These are phyloP conservation scores for Ametastegia equiseti DNA, from an alignment of 2,888 invertebrate genomes.

Conservation along the genomic window DNA sequence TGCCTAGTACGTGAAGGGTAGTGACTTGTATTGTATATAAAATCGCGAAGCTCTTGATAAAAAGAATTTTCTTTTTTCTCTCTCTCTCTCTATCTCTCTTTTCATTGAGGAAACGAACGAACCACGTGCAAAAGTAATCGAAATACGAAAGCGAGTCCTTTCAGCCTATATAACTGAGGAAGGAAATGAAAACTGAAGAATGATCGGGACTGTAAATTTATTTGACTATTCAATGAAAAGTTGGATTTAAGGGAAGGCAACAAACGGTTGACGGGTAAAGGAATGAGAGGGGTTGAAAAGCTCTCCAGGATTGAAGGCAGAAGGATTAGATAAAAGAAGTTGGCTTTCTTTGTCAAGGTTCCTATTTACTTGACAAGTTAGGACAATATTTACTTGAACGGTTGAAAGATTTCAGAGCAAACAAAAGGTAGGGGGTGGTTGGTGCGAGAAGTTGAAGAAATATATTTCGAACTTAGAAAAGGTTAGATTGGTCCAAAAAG, in stretches of 20 bases:
- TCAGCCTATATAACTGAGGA: too few relatives aligned
- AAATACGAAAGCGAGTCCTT: too few relatives aligned
- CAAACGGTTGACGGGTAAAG: background rate
- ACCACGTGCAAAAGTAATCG: background rate
- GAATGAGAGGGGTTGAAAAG: background rate
- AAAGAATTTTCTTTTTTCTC: too few relatives aligned
- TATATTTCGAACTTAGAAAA: background rate
- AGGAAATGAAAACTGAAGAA: background rate
- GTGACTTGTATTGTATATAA: too few relatives aligned
- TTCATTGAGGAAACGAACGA: background rate
- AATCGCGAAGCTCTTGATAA: too few relatives aligned
- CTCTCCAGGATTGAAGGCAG: background rate
- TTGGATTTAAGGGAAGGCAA: background rate
- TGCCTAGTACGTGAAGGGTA: background rate
- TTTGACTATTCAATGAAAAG: background rate
- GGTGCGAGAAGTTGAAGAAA: constrained; percentile 4
- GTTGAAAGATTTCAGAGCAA: background rate
- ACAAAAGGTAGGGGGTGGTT: background rate
- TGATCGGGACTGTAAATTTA: background rate
- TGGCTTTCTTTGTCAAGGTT: constrained; percentile 4
- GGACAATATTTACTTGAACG: constrained; percentile 31
- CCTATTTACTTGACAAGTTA: background rate
- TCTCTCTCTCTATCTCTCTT: too few relatives aligned
- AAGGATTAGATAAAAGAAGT: constrained; percentile 2
- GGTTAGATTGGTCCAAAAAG: too few relatives aligned